Conservation (phyloP, 1,140 invertebrate species). For the Amphibalanus amphitrite region DNA sequence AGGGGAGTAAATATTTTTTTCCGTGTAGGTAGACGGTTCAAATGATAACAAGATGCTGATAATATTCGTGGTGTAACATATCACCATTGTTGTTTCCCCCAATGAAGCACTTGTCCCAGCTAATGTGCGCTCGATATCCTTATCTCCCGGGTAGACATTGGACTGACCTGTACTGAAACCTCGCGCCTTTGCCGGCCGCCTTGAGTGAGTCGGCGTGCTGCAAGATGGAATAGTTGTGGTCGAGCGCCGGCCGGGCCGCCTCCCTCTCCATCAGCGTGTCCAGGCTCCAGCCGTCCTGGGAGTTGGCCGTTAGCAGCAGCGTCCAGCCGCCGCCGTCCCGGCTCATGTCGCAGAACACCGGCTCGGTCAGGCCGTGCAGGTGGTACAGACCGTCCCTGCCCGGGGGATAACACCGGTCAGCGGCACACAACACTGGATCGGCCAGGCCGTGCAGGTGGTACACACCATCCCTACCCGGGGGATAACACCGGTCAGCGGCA, state of each 20-base stretch:
- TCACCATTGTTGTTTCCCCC: too few species aligned
- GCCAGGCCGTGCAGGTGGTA: background rate
- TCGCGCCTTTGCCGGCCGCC: background rate
- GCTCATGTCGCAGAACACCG: background rate
- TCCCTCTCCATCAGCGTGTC: background rate
- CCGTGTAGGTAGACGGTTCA: too few species aligned
- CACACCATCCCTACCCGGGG: background rate
- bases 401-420: background rate
- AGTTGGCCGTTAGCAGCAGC: background rate
- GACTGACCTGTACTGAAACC: background rate
- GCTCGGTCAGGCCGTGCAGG: background rate
- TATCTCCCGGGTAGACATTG: too few species aligned
- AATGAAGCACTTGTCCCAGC: too few species aligned
- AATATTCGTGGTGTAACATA: too few species aligned
- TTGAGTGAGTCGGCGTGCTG: background rate
- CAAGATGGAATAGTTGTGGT: background rate
- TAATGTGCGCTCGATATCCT: too few species aligned
- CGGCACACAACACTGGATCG: too few species aligned
- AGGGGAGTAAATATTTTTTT: too few species aligned
- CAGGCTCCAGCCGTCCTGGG: background rate
- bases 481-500: background rate
- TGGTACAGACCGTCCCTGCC: background rate
- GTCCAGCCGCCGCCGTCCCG: background rate
- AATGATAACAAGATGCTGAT: too few species aligned
- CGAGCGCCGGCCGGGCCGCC: background rate